A percentile compares a stretch with the other conserved stretches of the same genome.
Conservation (phyloP, 1,140 invertebrate genomes). For the Tetramorium alpestre region DNA sequence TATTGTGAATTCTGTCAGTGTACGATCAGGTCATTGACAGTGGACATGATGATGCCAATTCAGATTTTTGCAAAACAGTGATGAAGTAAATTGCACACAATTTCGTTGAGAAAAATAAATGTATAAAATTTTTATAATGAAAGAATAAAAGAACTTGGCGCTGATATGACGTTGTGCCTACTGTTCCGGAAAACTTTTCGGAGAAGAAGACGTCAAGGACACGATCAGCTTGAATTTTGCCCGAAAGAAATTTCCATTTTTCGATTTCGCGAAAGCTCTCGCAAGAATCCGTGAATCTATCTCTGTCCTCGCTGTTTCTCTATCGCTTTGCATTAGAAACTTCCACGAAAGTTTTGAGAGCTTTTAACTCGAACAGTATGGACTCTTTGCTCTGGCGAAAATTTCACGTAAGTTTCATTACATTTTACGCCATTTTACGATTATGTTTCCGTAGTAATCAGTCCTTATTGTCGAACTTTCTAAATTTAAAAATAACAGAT, state of each 20-base stretch:
- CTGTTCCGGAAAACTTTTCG: constrained; percentile 6
- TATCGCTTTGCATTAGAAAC: constrained; percentile 63
- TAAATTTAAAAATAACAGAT: constrained; percentile 41
- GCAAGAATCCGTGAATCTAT: constrained; percentile 39
- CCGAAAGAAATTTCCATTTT: constrained; percentile 63
- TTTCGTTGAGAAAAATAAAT: not conserved
- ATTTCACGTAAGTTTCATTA: constrained; percentile 54
- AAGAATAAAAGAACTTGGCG: not conserved
- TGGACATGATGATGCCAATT: not conserved
- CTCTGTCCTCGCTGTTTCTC: constrained; percentile 56
- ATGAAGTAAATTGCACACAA: not conserved
- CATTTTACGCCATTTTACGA: constrained; percentile 36
- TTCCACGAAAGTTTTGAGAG: constrained; percentile 67
- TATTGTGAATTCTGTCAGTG: constrained; percentile 36
- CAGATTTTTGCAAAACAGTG: not conserved
- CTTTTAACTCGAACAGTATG: constrained; percentile 40
- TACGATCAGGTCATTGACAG: not conserved
- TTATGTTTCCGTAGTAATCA: constrained; percentile 30
- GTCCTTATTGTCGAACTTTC: constrained; percentile 47
- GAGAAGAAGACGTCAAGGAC: constrained; percentile 12
- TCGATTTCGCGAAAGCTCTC: constrained; percentile 37
- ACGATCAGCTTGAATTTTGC: constrained; percentile 49
- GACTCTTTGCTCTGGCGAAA: not conserved
- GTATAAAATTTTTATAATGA: not conserved
- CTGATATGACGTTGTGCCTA: not conserved